Evolutionary conservation across 2,888 invertebrate species (phyloP).

Genomic region (Maniola hyperantus): DNA sequence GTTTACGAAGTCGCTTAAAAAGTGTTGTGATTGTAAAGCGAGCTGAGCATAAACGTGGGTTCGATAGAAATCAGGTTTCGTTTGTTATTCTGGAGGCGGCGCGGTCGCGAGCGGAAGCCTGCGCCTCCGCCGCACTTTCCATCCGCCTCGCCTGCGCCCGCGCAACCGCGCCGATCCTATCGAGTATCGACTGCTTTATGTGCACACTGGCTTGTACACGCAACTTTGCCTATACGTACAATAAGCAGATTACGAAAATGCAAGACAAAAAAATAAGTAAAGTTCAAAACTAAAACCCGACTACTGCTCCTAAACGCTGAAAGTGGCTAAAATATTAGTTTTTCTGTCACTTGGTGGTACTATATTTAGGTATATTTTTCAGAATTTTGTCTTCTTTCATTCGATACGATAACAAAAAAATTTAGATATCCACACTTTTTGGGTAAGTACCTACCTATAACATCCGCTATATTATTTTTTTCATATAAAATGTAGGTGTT

Average conservation of each 20-base stretch:
- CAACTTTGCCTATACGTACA: background rate
- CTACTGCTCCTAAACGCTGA: too few relatives aligned
- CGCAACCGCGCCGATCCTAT: conserved; percentile 34
- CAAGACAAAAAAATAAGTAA: too few relatives aligned
- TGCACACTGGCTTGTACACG: background rate
- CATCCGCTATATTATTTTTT: too few relatives aligned
- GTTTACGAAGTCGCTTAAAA: conserved; percentile 19
- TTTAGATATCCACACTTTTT: too few relatives aligned
- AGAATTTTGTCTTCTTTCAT: too few relatives aligned
- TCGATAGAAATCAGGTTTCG: conserved; percentile 81
- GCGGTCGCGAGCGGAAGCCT: conserved; percentile 69
- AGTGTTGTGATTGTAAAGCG: conserved; percentile 31
- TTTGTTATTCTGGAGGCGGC: conserved; percentile 80
- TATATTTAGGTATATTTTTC: too few relatives aligned
- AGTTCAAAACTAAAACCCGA: too few relatives aligned
- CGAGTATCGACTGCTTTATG: conserved; percentile 23
- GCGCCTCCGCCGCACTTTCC: conserved; percentile 73
- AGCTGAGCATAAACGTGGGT: conserved; percentile 49
- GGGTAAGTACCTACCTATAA: too few relatives aligned
- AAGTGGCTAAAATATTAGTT: too few relatives aligned
- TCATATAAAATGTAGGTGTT: too few relatives aligned
- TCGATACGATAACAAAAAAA: too few relatives aligned
- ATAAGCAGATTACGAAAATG: background rate
- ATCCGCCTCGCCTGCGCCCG: conserved; percentile 57
- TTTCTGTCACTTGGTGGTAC: too few relatives aligned